Evolutionary conservation across 2,797 vertebrate species (phyloP).

Genomic region (Apogon hyalosoma): DNA sequence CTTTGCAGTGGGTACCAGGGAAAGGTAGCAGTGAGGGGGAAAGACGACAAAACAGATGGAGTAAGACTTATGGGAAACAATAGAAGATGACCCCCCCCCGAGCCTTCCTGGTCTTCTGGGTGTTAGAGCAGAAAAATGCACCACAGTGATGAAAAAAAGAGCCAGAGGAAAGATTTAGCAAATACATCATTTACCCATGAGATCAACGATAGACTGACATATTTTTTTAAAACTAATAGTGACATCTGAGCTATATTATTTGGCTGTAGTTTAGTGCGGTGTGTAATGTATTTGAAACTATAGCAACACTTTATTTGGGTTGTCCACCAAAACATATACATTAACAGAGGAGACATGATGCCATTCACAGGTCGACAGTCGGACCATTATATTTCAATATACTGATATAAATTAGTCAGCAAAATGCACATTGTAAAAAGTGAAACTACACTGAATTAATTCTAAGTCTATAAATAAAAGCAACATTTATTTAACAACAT

Average conservation of each 20-base stretch:
- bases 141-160: constrained; percentile 68
- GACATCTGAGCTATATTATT: not conserved
- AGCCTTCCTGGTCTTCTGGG: constrained; percentile 52
- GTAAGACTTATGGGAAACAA: constrained; percentile 75
- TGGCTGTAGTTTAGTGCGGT: too few species aligned
- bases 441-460: too few species aligned
- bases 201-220: constrained; percentile 5
- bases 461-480: too few species aligned
- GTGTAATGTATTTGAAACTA: too few species aligned
- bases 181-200: constrained; percentile 13
- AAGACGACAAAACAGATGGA: constrained; percentile 60
- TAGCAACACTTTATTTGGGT: too few species aligned
- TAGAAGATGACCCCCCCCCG: constrained; percentile 62
- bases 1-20: constrained; percentile 42
- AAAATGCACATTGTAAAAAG: too few species aligned
- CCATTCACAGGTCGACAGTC: too few species aligned
- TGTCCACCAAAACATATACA: too few species aligned
- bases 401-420: too few species aligned
- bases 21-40: constrained; percentile 53
- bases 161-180: constrained; percentile 19
- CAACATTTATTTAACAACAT: too few species aligned
- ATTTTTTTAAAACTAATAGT: not conserved
- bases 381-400: too few species aligned
- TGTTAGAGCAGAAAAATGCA: constrained; percentile 58
- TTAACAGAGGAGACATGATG: too few species aligned